Conservation (phyloP, 2,888 invertebrate genomes). For the Drosophila eohydei region DNA sequence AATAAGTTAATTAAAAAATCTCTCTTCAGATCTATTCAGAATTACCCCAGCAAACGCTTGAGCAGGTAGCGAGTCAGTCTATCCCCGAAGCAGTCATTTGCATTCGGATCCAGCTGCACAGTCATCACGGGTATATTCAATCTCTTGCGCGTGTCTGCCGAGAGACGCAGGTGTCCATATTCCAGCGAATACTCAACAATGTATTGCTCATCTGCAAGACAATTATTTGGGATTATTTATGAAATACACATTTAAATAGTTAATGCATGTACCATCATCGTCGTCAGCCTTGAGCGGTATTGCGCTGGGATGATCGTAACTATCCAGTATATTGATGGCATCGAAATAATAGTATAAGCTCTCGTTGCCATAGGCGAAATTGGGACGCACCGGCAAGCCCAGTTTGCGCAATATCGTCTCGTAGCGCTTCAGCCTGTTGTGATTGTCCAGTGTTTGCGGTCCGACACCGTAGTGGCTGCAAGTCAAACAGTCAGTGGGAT, state of each 20-base stretch:
- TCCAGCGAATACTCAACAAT: slow-evolving; percentile 99
- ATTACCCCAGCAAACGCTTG: slow-evolving; percentile 93
- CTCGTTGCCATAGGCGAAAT: slow-evolving; percentile 74
- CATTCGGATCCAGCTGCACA: slow-evolving; percentile 93
- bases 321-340: slow-evolving; percentile 64
- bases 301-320: slow-evolving; percentile 65
- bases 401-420: slow-evolving; percentile 61
- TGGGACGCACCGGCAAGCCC: slow-evolving; percentile 72
- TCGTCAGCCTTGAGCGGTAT: slow-evolving; percentile 61
- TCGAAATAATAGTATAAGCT: slow-evolving; percentile 77
- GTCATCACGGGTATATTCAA: slow-evolving; percentile 96
- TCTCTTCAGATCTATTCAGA: too few species aligned
- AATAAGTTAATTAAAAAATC: neutral
- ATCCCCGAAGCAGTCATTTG: slow-evolving; percentile 97
- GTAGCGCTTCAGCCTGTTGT: slow-evolving; percentile 71
- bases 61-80: slow-evolving; percentile 94
- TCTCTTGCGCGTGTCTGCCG: slow-evolving; percentile 92
- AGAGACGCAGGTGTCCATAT: slow-evolving; percentile 97
- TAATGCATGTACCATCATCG: slow-evolving; percentile 56
- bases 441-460: slow-evolving; percentile 79
- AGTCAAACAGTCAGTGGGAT: neutral
- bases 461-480: slow-evolving; percentile 81
- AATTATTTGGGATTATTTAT: neutral
- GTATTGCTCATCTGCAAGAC: slow-evolving; percentile 92
- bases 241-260: neutral